Base-by-base conservation (phyloP, 2,797 vertebrate genomes). In the Simalia tracyae region DNA sequence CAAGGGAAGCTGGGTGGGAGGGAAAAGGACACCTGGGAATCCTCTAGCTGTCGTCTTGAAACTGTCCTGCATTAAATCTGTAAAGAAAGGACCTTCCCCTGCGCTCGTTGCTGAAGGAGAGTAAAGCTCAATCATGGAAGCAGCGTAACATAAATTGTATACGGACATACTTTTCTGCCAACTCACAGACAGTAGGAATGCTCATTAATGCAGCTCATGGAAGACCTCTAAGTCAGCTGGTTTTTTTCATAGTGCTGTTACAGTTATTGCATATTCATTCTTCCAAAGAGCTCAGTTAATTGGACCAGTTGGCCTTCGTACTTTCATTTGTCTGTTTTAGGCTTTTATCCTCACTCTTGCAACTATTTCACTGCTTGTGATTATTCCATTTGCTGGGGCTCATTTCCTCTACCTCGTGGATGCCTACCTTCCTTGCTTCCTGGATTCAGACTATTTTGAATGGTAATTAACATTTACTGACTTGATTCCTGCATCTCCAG, bases 381-480 rank as follows among this genome's bases (percentile, higher is more conserved):
- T 92, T 84, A 66, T 89, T 92, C 59, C n/a, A 54, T 42, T 84
- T 92, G 66, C 31, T 3, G 28, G 31, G 24, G 60, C 61, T 89
- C 50, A 84, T 92, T 92, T 57, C 50, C 59, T 42, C 50, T 61
- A 84, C 93, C 97, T 97, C 97, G 24, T 97, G 97, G 97, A 97
- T 68, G 97, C 97, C 94, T 95, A 93, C 93, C 24, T 97, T 97
- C 97, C 97, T 98, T 97, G 96, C 96, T 88, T 84, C 56, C 72
- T 92, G 59, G 72, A 88, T 88, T 84, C 59, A 84, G 84, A 89
- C 46, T 50, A 92, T 84, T 89, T 22, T 63, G 31, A 84, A 54
- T n/a, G 19, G 28, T 84, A 91, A 91, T 91, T 63, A 91, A 84
- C 68, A 81, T 56, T 50, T 42, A 24, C 31, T 57, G 68, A 57